Base-by-base conservation (phyloP, 2,797 vertebrate genomes). In the Cuculus canorus region DNA sequence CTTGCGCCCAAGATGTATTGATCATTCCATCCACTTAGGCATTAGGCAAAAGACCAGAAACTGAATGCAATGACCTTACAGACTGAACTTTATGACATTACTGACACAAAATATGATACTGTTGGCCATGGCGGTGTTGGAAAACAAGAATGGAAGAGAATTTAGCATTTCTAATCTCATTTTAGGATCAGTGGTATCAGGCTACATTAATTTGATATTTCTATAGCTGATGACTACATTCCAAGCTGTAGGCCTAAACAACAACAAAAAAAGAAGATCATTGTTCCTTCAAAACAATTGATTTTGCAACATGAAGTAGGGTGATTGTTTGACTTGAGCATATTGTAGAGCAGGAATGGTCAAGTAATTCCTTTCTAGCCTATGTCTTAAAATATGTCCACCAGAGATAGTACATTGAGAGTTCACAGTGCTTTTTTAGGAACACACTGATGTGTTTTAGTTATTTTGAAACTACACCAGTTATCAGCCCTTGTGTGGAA, bases 81-180 rank as follows among this genome's bases (percentile, higher is more conserved):
- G 17, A 53, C 9, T 33, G 73, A 60, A 37, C 3, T 41, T 7
- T 32, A 7, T 52, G 24, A 2, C 7, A 52, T 66, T 47, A 17
- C 4, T 33, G 24, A 15, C 24, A 41, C 3, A 64, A 48, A 84
- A 52, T 50, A 43, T 48, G 52, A 33, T 78, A 47, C 21, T 47
- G 45, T 47, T 24, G 48, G 17, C 5, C 0, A 0, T 33, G 39
- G 8, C 28, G 47, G 3, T 43, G 8, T 19, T 83, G 33, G 32
- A 79, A 78, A 71, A 25, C n/a, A 68, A 17, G 73, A 73, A 37
- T 7, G 25, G 25, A 65, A 30, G 11, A 43, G 6, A 65, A 72
- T n/a, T 60, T 72, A 65, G 2, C 13, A 37, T 47, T 75, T 57
- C 3, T 21, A 37, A 25, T 50, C 8, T 77, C 13, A 9, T 16